A percentile compares a stretch with the other conserved stretches of the same genome.
These are phyloP conservation scores for Galendromus occidentalis DNA, from an alignment of 1,140 invertebrate species.

Conservation along the genomic window DNA sequence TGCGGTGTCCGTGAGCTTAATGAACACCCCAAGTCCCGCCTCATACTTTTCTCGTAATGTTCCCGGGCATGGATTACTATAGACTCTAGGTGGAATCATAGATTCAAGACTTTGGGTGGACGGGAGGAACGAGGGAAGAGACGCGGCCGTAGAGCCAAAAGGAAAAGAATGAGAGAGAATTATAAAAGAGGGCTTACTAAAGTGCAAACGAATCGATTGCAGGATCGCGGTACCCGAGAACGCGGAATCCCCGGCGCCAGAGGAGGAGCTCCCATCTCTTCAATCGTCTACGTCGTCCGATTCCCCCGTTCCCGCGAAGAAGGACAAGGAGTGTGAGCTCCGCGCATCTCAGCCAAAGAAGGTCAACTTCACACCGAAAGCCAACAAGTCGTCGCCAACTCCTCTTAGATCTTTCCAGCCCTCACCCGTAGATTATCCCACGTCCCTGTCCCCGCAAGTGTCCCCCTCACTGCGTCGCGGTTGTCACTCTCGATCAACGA, in stretches of 20 bases:
- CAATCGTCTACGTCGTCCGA: slow-evolving; percentile 3
- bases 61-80: too few relatives aligned
- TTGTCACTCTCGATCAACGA: neutral
- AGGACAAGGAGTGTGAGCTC: slow-evolving; percentile 1
- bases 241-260: slow-evolving; percentile 1
- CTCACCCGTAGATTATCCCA: neutral
- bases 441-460: neutral
- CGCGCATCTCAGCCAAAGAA: neutral
- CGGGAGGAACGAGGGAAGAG: too few relatives aligned
- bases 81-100: too few relatives aligned
- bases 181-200: too few relatives aligned
- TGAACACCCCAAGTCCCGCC: too few relatives aligned
- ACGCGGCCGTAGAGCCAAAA: too few relatives aligned
- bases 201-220: neutral
- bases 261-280: slow-evolving; percentile 3
- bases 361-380: neutral
- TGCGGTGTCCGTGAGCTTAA: too few relatives aligned
- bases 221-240: neutral
- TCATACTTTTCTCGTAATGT: too few relatives aligned
- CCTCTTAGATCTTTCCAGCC: neutral
- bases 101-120: too few relatives aligned
- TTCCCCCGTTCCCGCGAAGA: slow-evolving; percentile 6
- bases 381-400: neutral
- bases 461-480: neutral
- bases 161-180: too few relatives aligned